Evolutionary conservation across 2,113 vertebrate genomes (phyloP).

Genomic region (Cranoglanis bouderius): DNA sequence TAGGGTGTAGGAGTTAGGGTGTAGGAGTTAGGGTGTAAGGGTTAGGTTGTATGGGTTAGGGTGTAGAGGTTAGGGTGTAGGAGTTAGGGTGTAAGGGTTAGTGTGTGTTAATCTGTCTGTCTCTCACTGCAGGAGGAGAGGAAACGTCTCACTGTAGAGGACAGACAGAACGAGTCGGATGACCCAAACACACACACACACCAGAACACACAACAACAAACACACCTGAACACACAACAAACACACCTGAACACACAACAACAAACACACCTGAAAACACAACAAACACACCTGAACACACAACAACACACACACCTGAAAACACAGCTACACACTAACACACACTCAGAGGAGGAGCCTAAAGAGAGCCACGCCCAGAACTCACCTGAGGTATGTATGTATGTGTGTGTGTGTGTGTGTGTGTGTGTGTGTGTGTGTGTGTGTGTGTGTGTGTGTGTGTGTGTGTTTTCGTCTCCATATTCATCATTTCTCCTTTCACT

Average conservation of each 20-base stretch:
- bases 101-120: not conserved
- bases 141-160: conserved; percentile 52
- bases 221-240: conserved; percentile 38
- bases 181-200: conserved; percentile 40
- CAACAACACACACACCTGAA: conserved; percentile 7
- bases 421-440: not conserved
- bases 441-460: not conserved
- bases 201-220: conserved; percentile 8
- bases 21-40: not conserved
- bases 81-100: not conserved
- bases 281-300: conserved; percentile 4
- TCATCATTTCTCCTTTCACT: not conserved
- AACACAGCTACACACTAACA: conserved; percentile 27
- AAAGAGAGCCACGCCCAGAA: conserved; percentile 40
- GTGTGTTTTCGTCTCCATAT: not conserved
- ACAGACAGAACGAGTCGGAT: conserved; percentile 55
- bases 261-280: conserved; percentile 21
- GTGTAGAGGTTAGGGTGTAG: not conserved
- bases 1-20: too few relatives aligned
- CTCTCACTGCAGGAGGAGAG: conserved; percentile 63
- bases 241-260: conserved; percentile 46
- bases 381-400: conserved; percentile 56
- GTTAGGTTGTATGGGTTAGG: too few relatives aligned
- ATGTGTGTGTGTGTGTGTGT: not conserved
- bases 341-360: conserved; percentile 51